Conservation (phyloP, 2,888 invertebrate genomes). For the Anarsia innoxiella region DNA sequence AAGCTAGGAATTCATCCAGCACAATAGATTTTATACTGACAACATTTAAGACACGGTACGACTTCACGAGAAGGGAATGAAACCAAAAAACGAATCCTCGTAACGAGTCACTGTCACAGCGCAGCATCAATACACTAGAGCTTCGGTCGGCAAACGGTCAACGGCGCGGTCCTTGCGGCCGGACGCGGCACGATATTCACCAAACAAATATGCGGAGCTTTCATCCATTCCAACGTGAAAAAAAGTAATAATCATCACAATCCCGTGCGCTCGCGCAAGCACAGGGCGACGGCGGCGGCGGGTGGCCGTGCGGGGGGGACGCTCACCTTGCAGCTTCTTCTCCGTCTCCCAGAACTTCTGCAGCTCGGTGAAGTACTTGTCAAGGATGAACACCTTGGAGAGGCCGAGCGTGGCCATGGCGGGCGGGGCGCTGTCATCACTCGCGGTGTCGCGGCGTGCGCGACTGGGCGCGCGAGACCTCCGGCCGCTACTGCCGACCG, state of each 20-base stretch:
- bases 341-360: slow-evolving; percentile 98
- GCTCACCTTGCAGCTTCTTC: slow-evolving; percentile 96
- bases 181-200: not conserved
- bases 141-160: not conserved
- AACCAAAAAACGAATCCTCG: too few relatives aligned
- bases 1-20: not conserved
- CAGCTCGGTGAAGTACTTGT: slow-evolving; percentile 97
- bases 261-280: slow-evolving; percentile 91
- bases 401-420: slow-evolving; percentile 96
- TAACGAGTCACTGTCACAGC: not conserved
- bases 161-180: too few relatives aligned
- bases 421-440: slow-evolving; percentile 84
- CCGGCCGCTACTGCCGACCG: slow-evolving; percentile 5
- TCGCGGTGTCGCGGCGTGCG: slow-evolving; percentile 25
- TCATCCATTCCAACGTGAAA: not conserved
- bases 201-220: not conserved
- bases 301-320: slow-evolving; percentile 71
- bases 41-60: not conserved
- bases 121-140: not conserved
- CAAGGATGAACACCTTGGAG: slow-evolving; percentile 97
- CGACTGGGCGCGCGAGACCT: slow-evolving; percentile 13
- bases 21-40: too few relatives aligned
- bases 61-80: too few relatives aligned
- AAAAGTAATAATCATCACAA: not conserved
- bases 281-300: slow-evolving; percentile 73